Evolutionary conservation across 2,888 invertebrate genomes (phyloP).

Genomic region (Leucophora obtusa): DNA sequence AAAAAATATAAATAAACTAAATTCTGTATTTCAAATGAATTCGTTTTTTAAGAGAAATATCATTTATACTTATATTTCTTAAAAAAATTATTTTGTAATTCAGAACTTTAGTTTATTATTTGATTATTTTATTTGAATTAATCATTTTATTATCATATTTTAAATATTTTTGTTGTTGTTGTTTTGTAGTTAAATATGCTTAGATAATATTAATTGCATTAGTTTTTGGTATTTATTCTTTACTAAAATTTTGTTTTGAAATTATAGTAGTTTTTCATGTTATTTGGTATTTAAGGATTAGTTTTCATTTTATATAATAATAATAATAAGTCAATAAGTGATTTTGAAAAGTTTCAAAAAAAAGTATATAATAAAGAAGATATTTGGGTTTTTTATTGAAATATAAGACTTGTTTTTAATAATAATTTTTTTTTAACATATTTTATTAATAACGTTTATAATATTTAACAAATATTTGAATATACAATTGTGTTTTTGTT

Average conservation of each 20-base stretch:
- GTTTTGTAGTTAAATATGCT: conserved; percentile 62
- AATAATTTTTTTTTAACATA: conserved; percentile 9
- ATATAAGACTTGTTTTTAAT: conserved; percentile 4
- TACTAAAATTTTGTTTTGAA: conserved; percentile 53
- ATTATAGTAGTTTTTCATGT: conserved; percentile 29
- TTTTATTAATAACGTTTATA: conserved; percentile 10
- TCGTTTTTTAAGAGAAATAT: too few species aligned
- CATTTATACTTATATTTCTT: too few species aligned
- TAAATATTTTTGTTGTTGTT: conserved; percentile 60
- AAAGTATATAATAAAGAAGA: conserved; percentile 7
- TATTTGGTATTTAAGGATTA: conserved; percentile 31
- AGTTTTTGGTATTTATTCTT: conserved; percentile 44
- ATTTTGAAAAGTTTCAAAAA: conserved; percentile 22
- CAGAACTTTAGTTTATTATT: conserved; percentile 38
- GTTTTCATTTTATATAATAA: conserved; percentile 23
- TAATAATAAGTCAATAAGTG: conserved; percentile 11
- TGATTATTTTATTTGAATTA: conserved; percentile 50
- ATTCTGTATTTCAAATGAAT: too few species aligned
- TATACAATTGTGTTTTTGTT: conserved; percentile 14
- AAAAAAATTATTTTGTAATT: conserved; percentile 28
- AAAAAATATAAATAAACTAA: too few species aligned
- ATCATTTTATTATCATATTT: conserved; percentile 63
- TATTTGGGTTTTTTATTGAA: conserved; percentile 10
- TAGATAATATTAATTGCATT: conserved; percentile 62
- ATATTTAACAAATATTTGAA: conserved; percentile 16